Evolutionary conservation across 2,888 invertebrate species (phyloP), one percentile per base, ranked within the genome.

Genomic region (Stenodera caucasica): DNA sequence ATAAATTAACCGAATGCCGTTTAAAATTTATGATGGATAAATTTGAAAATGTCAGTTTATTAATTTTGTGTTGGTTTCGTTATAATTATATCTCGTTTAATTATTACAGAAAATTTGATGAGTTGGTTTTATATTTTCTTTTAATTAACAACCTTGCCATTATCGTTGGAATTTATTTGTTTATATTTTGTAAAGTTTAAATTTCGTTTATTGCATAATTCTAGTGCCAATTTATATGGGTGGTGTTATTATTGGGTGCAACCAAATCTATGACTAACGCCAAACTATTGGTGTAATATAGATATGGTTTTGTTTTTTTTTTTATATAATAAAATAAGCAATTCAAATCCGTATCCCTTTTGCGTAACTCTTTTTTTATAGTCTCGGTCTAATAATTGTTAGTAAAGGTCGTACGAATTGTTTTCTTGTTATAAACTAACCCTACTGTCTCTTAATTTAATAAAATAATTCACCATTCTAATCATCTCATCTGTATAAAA

Each of bases 311-410:
- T 40, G 1, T 21, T 40, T 9, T 40, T 9, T 40, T 40, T 40
- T 40, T 9, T 9, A 40, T 11, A 2, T 9, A 18, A 40, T 40
- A 18, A 40, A 18, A 40, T 18, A 6, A 60, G 53, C 53, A 64
- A 62, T 63, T 65, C 62, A 60, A 68, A 63, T 65, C 61, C 58
- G 65, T 69, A 68, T 69, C 66, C 68, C 67, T 65, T 71, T 73
- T 73, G 66, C 72, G 72, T 71, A 73, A 73, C 63, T 58, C 60
- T 69, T 69, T 69, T 70, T 70, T n/a, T n/a, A n/a, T 64, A 70
- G 72, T 72, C 70, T 67, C 72, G 74, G 70, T 72, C 72, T 72
- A 70, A 66, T 68, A 68, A 68, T 70, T 68, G 64, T 66, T 66
- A 49, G 37, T 57, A 68, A 70, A 70, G 70, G 70, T 70, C 68